Evolutionary conservation across 2,888 invertebrate genomes (phyloP), one percentile per base, ranked within the genome.

Genomic region (Clistopyga incitator): DNA sequence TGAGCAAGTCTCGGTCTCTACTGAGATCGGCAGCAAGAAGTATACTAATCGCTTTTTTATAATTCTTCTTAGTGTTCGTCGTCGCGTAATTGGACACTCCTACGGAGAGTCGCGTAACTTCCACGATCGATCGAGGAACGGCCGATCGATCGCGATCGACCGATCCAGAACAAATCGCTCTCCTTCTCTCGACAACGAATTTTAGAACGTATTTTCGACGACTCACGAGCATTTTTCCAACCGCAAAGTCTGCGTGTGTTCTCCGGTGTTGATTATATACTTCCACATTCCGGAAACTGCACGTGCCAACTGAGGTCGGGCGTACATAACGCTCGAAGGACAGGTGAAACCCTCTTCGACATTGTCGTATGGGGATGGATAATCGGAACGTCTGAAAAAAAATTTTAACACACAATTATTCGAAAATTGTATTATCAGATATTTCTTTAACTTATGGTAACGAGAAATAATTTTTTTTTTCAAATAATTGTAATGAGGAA

Each of bases 281-380:
- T 97, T 97, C 97, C 97, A 97, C 87, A 96, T 95, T 0, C 97
- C 97, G 1, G 96, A 96, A 0, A 97, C 96, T 0, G 97, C 97
- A 71, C 97, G 94, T 0, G 97, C 97, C 82, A 97, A 95, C 91
- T 97, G 97, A 0, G 97, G 97, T 13, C 97, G 94, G 0, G 97
- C 97, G 89, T 97, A 97, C 87, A 96, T 96, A 52, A 97, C 96
- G 2, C 96, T 95, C 72, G 97, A 97, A 0, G 96, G 96, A 88
- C 97, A 97, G 94, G 97, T 96, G 91, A 96, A 96, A 0, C 97
- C 96, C 2, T 96, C 96, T 78, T 95, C 95, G 6, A 94, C 93
- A 15, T 94, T 94, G 29, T 94, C 94, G 0, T 94, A 95, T 0
- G 13, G 93, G 92, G 85, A 94, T 86, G 94, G 94, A 59, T 95